Base-by-base conservation (phyloP, 2,113 vertebrate species). In the Centrocercus urophasianus region DNA sequence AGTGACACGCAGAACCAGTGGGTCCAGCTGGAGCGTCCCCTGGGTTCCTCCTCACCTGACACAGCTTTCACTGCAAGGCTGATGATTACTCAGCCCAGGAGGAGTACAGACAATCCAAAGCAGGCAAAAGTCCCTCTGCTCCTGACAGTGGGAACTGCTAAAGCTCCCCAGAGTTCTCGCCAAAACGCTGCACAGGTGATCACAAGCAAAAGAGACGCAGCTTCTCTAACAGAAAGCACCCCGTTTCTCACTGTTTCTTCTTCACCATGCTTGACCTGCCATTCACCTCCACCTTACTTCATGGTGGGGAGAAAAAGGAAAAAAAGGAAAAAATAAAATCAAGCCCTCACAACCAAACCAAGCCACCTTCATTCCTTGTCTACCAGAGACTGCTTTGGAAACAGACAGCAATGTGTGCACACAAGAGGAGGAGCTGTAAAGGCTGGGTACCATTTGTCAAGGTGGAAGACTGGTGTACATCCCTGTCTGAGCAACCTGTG, bases 391-490 rank as follows among this genome's bases (percentile, higher is more conserved):
- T 74, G 93, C 60, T 54, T 27, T 47, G 75, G 93, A 88, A 79
- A 73, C 30, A 56, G 54, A 57, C 82, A 88, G 83, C 65, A 80
- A 54, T 7, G 47, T 13, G 73, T 34, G 90, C 17, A 56, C 72
- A 47, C 79, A 70, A 69, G 34, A 94, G 78, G 57, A 87, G 93
- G 94, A 92, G 32, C 80, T 90, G 73, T 34, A 69, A 89, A 71
- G 90, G 78, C 92, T 93, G 64, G 91, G 89, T 88, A 50, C 54
- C 86, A 88, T 87, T 92, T 93, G 67, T 94, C 76, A 84, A 89
- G 94, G 93, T 83, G 97, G 93, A 96, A 96, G 95, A 97, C 89
- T 86, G 86, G 60, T 90, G 92, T 78, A 61, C 92, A 89, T 95
- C 83, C 95, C 96, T 96, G 90, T 84, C 83, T 83, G 82, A 63